These are phyloP conservation scores for Alligator mississippiensis DNA, from an alignment of 2,113 vertebrate species.

Conservation along the genomic window DNA sequence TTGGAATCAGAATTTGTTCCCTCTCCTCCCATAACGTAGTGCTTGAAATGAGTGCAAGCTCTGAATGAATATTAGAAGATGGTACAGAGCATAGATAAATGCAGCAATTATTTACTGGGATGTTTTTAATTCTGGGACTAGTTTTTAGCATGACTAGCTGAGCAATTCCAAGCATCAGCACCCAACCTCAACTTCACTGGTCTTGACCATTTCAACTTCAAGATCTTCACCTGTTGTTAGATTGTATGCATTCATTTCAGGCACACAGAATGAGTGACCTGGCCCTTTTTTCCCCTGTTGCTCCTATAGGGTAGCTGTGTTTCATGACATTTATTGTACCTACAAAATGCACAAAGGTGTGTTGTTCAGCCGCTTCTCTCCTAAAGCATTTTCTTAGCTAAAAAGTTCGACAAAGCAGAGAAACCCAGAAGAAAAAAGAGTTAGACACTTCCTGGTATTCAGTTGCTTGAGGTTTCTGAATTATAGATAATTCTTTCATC, in stretches of 20 bases:
- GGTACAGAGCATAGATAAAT: background rate
- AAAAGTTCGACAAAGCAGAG: background rate
- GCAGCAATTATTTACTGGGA: background rate
- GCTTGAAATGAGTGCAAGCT: background rate
- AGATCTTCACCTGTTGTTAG: background rate
- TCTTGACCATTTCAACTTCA: conserved; percentile 1
- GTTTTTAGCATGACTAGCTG: background rate
- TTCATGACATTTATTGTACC: conserved; percentile 40
- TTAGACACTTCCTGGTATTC: conserved; percentile 2
- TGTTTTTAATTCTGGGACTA: background rate
- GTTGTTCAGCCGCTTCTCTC: conserved; percentile 20
- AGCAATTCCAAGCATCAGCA: background rate
- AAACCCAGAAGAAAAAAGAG: background rate
- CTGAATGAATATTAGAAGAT: background rate
- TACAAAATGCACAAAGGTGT: conserved; percentile 14
- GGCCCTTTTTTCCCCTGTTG: background rate
- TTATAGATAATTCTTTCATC: conserved; percentile 4
- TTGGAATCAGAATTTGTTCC: background rate
- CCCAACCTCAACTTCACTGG: background rate
- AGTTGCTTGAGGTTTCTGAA: background rate
- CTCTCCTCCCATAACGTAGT: background rate
- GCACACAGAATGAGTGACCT: background rate
- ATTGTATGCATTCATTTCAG: conserved; percentile 10
- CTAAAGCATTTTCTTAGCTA: background rate
- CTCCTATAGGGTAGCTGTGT: conserved; percentile 14